These are phyloP conservation scores for Drosophila pachea DNA, from an alignment of 1,140 invertebrate genomes.

Conservation along the genomic window DNA sequence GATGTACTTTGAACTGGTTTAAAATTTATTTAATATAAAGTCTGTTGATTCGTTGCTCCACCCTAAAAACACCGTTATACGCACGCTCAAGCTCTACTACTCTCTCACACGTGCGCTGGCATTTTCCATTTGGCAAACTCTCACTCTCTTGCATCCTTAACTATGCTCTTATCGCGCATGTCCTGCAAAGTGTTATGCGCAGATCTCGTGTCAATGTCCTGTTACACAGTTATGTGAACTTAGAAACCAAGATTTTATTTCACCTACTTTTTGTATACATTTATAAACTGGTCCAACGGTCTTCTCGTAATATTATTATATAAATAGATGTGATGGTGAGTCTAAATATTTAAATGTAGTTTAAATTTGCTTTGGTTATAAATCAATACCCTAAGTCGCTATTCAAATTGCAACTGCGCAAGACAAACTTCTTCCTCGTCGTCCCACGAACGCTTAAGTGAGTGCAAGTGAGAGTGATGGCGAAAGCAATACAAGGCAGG, in stretches of 20 bases:
- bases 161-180: conserved; percentile 54
- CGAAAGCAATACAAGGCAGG: background rate
- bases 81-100: conserved; percentile 33
- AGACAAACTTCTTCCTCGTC: conserved; percentile 40
- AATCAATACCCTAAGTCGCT: conserved; percentile 44
- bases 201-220: conserved; percentile 60
- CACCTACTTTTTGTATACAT: background rate
- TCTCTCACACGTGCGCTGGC: conserved; percentile 12
- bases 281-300: background rate
- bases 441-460: conserved; percentile 9
- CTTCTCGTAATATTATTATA: too few relatives aligned
- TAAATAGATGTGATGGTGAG: too few relatives aligned
- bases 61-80: conserved; percentile 33
- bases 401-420: conserved; percentile 29
- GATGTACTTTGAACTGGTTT: background rate
- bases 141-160: conserved; percentile 10
- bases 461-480: conserved; percentile 11
- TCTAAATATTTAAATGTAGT: background rate
- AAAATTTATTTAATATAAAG: conserved; percentile 33
- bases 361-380: conserved; percentile 24
- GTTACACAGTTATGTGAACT: background rate
- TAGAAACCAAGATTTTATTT: background rate
- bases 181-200: conserved; percentile 70
- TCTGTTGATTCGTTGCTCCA: conserved; percentile 63
- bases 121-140: background rate